These are phyloP conservation scores for Holotrichia oblita DNA, from an alignment of 1,140 invertebrate genomes.

Conservation along the genomic window DNA sequence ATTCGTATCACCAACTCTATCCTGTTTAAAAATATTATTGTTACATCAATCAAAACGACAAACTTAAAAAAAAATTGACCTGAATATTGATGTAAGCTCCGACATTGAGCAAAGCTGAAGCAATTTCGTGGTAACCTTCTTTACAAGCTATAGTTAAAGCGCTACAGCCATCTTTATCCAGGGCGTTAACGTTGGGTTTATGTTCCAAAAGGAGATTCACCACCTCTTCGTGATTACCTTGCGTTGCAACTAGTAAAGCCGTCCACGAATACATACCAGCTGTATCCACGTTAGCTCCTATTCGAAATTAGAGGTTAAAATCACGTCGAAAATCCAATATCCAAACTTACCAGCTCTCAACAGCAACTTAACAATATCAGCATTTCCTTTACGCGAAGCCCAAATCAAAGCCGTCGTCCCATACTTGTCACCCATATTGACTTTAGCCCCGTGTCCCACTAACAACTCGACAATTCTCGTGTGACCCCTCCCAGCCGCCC, in stretches of 20 bases:
- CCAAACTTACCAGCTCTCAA: conserved; percentile 76
- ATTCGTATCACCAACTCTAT: conserved; percentile 92
- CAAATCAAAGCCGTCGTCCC: conserved; percentile 96
- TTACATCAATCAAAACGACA: background rate
- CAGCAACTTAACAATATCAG: conserved; percentile 85
- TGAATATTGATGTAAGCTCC: conserved; percentile 97
- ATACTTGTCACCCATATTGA: conserved; percentile 95
- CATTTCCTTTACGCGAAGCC: conserved; percentile 91
- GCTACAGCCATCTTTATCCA: conserved; percentile 96
- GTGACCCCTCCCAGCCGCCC: conserved; percentile 93
- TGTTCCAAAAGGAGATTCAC: conserved; percentile 87
- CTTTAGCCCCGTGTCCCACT: conserved; percentile 86
- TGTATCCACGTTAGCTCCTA: conserved; percentile 81
- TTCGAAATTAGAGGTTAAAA: too few species aligned
- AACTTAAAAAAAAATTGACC: conserved; percentile 65
- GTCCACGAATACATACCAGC: conserved; percentile 96
- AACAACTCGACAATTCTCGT: conserved; percentile 85
- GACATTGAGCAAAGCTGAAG: conserved; percentile 84
- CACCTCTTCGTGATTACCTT: conserved; percentile 89
- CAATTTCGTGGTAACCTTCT: conserved; percentile 92
- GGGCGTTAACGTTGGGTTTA: conserved; percentile 93
- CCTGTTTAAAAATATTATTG: conserved; percentile 62
- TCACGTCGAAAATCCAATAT: too few species aligned
- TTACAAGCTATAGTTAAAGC: conserved; percentile 93
- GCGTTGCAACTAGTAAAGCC: conserved; percentile 86